Conservation (phyloP, 2,797 vertebrate genomes). For the Notoglanidium macrostoma region DNA sequence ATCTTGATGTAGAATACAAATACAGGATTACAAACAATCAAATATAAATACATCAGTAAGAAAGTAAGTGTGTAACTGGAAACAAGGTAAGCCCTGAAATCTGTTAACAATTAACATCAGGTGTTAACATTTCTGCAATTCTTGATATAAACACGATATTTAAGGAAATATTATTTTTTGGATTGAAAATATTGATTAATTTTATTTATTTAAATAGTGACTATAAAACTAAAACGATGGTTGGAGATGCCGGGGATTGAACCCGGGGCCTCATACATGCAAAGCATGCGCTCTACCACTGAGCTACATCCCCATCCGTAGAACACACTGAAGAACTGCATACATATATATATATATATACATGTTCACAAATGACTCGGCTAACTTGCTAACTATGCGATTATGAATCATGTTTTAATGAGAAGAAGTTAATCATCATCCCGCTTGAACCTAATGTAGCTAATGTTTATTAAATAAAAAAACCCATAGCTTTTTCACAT, state of each 20-base stretch:
- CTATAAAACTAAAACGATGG: neutral
- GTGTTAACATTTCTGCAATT: neutral
- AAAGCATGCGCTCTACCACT: conserved; percentile 63
- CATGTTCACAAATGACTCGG: neutral
- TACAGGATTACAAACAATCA: neutral
- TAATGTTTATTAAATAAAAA: neutral
- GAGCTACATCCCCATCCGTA: conserved; percentile 17
- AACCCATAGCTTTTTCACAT: neutral
- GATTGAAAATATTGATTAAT: neutral
- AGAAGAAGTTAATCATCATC: neutral
- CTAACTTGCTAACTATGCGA: accelerated
- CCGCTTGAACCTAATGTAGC: neutral
- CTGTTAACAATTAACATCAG: neutral
- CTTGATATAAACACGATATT: neutral
- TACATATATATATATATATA: neutral
- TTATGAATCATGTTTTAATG: neutral
- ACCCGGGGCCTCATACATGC: conserved; percentile 64
- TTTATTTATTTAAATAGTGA: neutral
- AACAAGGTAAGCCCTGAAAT: neutral
- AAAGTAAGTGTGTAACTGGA: neutral
- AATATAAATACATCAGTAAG: neutral
- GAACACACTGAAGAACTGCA: accelerated
- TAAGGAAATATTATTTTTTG: neutral
- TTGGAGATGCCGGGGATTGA: conserved; percentile 59
- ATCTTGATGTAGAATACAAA: no score